These are phyloP conservation scores for Apis laboriosa DNA, from an alignment of 1,140 invertebrate genomes.

Conservation along the genomic window DNA sequence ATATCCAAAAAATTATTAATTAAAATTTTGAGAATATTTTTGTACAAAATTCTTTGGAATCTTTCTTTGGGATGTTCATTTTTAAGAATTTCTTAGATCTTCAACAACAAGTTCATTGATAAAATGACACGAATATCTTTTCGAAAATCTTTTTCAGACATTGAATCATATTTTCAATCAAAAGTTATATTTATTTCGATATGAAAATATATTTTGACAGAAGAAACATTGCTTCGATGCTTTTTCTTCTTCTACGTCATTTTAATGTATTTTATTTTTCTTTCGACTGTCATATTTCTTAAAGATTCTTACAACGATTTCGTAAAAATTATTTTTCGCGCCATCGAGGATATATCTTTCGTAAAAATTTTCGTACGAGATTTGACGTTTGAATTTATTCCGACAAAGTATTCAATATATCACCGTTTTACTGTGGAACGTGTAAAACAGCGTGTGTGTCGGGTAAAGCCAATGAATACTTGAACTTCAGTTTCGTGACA, in stretches of 20 bases:
- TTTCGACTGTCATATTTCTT: not conserved
- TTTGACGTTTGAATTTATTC: not conserved
- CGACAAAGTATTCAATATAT: not conserved
- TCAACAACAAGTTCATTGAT: not conserved
- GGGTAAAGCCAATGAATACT: constrained; percentile 12
- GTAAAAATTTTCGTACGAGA: not conserved
- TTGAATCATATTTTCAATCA: not conserved
- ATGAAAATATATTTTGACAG: not conserved
- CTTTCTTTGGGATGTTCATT: not conserved
- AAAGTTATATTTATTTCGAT: not conserved
- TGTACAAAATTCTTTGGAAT: not conserved
- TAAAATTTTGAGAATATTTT: not conserved
- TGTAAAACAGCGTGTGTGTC: not conserved
- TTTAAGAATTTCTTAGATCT: not conserved
- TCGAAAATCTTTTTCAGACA: not conserved
- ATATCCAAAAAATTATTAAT: not conserved
- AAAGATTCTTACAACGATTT: not conserved
- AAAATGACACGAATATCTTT: not conserved
- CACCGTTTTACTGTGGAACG: not conserved
- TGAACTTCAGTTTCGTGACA: constrained; percentile 25
- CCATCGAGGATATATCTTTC: not conserved
- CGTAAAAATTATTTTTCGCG: not conserved
- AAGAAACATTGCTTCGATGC: not conserved
- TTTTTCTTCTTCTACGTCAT: not conserved
- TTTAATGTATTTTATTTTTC: not conserved